Evolutionary conservation across 92 coral and sea anemone species (phyloP).

Genomic region (Desmophyllum pertusum): DNA sequence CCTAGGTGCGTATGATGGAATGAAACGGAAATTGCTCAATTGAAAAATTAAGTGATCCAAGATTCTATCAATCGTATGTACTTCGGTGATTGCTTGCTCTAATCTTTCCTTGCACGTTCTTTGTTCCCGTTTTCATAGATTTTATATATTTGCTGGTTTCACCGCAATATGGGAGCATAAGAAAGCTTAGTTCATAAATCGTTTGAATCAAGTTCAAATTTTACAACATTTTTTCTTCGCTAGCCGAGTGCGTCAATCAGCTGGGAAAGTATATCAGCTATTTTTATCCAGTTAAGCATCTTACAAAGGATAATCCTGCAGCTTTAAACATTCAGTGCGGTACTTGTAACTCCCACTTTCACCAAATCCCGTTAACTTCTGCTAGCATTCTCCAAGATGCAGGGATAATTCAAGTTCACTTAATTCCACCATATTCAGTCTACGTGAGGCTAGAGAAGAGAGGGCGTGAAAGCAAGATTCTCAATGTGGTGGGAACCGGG

Average conservation of each 20-base stretch:
- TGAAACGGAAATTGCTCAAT: too few species aligned
- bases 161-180: too few species aligned
- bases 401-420: neutral
- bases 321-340: neutral
- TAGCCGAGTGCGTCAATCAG: neutral
- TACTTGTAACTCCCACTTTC: neutral
- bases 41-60: too few species aligned
- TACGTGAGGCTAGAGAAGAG: too few species aligned
- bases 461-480: too few species aligned
- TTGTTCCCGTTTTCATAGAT: neutral
- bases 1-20: too few species aligned
- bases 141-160: too few species aligned
- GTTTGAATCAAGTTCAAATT: neutral
- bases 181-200: neutral
- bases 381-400: neutral
- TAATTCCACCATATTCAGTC: too few species aligned
- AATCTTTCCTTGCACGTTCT: neutral
- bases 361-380: slow-evolving; percentile 1
- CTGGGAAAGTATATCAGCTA: neutral
- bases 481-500: too few species aligned
- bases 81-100: neutral
- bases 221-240: neutral
- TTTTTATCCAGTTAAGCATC: neutral
- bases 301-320: neutral
- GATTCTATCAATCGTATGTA: neutral